These are phyloP conservation scores for Muscicapa adusta DNA, from an alignment of 2,113 vertebrate species.

Conservation along the genomic window DNA sequence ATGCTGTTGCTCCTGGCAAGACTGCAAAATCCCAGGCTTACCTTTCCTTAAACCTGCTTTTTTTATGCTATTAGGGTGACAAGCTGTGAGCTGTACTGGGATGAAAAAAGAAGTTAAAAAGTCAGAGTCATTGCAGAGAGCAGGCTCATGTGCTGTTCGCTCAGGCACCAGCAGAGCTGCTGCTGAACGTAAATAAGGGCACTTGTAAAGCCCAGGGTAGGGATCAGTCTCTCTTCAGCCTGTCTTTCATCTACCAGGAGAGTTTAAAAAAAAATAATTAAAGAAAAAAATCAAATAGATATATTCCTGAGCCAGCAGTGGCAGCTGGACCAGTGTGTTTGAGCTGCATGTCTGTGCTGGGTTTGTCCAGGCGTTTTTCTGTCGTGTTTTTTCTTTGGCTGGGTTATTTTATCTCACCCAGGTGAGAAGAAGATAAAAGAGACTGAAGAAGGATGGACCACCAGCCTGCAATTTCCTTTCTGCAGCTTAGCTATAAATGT, in stretches of 20 bases:
- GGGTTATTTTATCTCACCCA: neutral
- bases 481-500: neutral
- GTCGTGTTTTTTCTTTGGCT: rapidly evolving
- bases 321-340: neutral
- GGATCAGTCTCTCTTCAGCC: neutral
- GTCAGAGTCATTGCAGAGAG: neutral
- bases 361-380: neutral
- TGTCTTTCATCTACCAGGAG: neutral
- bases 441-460: neutral
- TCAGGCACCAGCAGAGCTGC: neutral
- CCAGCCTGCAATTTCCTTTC: neutral
- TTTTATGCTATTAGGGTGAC: neutral
- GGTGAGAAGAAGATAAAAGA: neutral
- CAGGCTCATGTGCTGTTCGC: rapidly evolving
- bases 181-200: neutral
- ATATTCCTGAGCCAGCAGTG: neutral
- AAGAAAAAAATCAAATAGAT: too few species aligned
- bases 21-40: neutral
- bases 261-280: neutral
- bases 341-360: neutral
- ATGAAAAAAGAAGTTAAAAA: neutral
- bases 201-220: neutral
- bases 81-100: neutral
- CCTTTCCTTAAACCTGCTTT: neutral
- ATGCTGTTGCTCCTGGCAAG: rapidly evolving